phyloP scores from a whole-genome alignment of 2,113 vertebrate genomes.

The Nematolebias whitei region DNA sequence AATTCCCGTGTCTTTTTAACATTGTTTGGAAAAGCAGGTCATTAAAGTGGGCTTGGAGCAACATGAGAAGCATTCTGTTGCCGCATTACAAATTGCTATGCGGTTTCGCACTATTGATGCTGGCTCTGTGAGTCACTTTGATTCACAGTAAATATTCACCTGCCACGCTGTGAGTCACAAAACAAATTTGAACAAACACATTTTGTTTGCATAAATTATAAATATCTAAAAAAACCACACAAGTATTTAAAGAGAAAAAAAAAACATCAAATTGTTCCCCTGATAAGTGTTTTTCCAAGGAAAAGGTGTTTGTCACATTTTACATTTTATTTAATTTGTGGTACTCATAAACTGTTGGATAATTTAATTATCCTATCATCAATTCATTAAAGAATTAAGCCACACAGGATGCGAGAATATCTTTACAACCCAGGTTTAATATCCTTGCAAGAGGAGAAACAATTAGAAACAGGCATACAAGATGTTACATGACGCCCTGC shows the following conservation, averaged over 20 bases:
- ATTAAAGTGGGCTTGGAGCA: conserved; percentile 15
- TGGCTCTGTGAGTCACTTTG: conserved; percentile 10
- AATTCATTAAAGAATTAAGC: too few relatives aligned
- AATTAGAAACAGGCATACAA: too few relatives aligned
- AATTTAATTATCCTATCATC: too few relatives aligned
- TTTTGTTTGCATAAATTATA: neutral
- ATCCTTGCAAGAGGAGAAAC: too few relatives aligned
- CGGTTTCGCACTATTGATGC: conserved; percentile 2
- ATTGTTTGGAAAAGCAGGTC: conserved; percentile 31
- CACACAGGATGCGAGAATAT: too few relatives aligned
- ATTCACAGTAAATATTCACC: neutral
- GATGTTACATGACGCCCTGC: too few relatives aligned
- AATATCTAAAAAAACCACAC: neutral
- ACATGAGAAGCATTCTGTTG: conserved; percentile 16
- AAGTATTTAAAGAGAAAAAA: neutral
- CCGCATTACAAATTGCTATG: conserved; percentile 26
- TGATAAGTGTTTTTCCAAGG: neutral
- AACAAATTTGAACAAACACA: conserved; percentile 1
- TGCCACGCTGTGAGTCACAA: neutral
- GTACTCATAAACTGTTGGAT: too few relatives aligned
- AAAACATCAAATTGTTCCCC: neutral
- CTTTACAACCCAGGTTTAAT: too few relatives aligned
- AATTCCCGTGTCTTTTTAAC: conserved; percentile 13
- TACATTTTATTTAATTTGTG: too few relatives aligned
- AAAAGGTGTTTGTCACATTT: too few relatives aligned